Percentiles rank a stretch among this genome's conserved stretches.
These are phyloP conservation scores for Cataglyphis hispanica DNA, from an alignment of 1,140 invertebrate species.

Conservation along the genomic window DNA sequence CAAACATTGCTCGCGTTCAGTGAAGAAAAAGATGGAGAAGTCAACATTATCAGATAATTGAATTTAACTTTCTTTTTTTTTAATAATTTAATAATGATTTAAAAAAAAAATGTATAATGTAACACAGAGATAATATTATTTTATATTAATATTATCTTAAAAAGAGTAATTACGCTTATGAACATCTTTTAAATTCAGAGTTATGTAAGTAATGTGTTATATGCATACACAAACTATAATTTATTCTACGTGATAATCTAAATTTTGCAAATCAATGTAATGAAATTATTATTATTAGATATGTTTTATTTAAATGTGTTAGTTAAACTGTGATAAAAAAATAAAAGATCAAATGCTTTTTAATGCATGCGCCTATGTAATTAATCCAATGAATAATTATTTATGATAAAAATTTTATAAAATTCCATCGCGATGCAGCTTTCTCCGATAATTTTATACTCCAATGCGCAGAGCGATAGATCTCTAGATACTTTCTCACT, in stretches of 20 bases:
- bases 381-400: neutral
- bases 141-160: neutral
- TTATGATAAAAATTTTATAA: neutral
- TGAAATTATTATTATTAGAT: too few species aligned
- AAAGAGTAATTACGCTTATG: neutral
- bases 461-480: neutral
- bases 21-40: too few species aligned
- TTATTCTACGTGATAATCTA: too few species aligned
- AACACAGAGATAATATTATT: neutral
- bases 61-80: too few species aligned
- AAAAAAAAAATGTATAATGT: too few species aligned
- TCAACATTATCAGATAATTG: too few species aligned
- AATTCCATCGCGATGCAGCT: constrained; percentile 31
- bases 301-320: too few species aligned
- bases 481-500: constrained; percentile 68
- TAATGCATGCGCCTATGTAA: neutral
- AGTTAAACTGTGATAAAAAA: neutral
- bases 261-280: too few species aligned
- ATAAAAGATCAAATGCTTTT: neutral
- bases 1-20: too few species aligned
- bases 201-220: neutral
- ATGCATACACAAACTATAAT: too few species aligned
- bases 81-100: too few species aligned
- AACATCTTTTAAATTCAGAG: neutral
- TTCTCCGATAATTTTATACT: constrained; percentile 32